These are phyloP conservation scores for Aurelia aurita DNA, from an alignment of 30 jellyfish, hydroid and myxozoan species.

Conservation along the genomic window DNA sequence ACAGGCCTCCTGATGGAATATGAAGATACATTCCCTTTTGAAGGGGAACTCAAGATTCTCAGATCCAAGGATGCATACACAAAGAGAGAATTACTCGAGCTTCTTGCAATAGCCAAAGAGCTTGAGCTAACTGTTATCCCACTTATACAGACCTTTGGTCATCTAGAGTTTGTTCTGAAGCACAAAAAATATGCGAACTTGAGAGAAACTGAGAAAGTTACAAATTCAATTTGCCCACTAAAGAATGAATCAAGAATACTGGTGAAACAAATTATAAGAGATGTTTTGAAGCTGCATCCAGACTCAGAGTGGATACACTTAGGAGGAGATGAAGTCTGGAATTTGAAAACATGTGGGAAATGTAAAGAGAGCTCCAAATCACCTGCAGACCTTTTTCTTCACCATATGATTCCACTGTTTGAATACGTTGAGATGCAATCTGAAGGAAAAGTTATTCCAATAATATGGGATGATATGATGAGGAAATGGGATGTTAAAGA, in stretches of 20 bases:
- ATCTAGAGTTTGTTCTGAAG: slow-evolving; percentile 90
- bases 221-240: slow-evolving; percentile 82
- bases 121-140: slow-evolving; percentile 75
- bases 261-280: slow-evolving; percentile 60
- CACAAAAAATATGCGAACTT: slow-evolving; percentile 71
- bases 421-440: slow-evolving; percentile 42
- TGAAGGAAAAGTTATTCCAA: slow-evolving; percentile 63
- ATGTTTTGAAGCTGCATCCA: slow-evolving; percentile 72
- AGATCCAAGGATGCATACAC: slow-evolving; percentile 80
- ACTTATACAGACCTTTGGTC: slow-evolving; percentile 95
- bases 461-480: slow-evolving; percentile 98
- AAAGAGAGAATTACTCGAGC: slow-evolving; percentile 44
- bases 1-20: slow-evolving; percentile 88
- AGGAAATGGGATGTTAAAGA: slow-evolving; percentile 71
- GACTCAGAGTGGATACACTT: slow-evolving; percentile 84
- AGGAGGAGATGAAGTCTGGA: slow-evolving; percentile 99
- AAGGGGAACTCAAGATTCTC: slow-evolving; percentile 67
- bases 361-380: slow-evolving; percentile 69
- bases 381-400: slow-evolving; percentile 57
- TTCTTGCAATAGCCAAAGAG: slow-evolving; percentile 72
- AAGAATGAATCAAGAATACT: slow-evolving; percentile 64
- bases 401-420: slow-evolving; percentile 85
- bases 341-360: slow-evolving; percentile 75
- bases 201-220: slow-evolving; percentile 68
- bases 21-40: slow-evolving; percentile 93